Evolutionary conservation across 2,888 invertebrate genomes (phyloP).

Genomic region (Agrochola macilenta): DNA sequence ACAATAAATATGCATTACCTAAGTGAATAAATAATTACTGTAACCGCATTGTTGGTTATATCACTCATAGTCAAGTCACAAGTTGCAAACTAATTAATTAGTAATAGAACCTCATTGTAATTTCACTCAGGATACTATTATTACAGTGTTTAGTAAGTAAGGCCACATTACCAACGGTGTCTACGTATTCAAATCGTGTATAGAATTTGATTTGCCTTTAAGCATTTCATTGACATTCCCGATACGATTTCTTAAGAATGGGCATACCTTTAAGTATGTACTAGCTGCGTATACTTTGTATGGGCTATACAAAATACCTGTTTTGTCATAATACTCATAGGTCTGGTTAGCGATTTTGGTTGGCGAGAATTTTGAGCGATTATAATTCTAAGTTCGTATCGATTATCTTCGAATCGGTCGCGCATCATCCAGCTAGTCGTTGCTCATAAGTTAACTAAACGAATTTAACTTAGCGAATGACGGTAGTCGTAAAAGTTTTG

Average conservation of each 20-base stretch:
- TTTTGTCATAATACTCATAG: not conserved
- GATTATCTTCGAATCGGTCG: slow-evolving; percentile 27
- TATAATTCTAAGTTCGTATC: slow-evolving; percentile 40
- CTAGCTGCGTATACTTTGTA: slow-evolving; percentile 41
- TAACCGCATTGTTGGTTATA: slow-evolving; percentile 43
- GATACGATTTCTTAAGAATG: slow-evolving; percentile 68
- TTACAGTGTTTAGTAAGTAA: slow-evolving; percentile 67
- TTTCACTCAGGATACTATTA: slow-evolving; percentile 69
- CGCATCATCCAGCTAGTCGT: slow-evolving; percentile 9
- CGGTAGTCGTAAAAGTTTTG: slow-evolving; percentile 48
- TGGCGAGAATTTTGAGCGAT: slow-evolving; percentile 16
- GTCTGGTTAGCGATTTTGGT: slow-evolving; percentile 5
- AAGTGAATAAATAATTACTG: slow-evolving; percentile 48
- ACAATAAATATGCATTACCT: slow-evolving; percentile 45
- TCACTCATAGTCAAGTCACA: slow-evolving; percentile 35
- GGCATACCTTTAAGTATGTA: slow-evolving; percentile 49
- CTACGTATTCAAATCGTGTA: slow-evolving; percentile 75
- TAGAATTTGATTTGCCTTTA: slow-evolving; percentile 76
- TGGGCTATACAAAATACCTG: slow-evolving; percentile 29
- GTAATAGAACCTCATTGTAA: slow-evolving; percentile 67
- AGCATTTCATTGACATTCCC: slow-evolving; percentile 77
- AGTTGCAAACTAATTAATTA: slow-evolving; percentile 54
- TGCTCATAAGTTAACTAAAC: slow-evolving; percentile 30
- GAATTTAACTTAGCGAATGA: slow-evolving; percentile 32
- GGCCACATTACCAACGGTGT: slow-evolving; percentile 63